These are phyloP conservation scores for Hapalemur alaotrensis DNA, from an alignment of 2,797 vertebrate genomes.

Conservation along the genomic window DNA sequence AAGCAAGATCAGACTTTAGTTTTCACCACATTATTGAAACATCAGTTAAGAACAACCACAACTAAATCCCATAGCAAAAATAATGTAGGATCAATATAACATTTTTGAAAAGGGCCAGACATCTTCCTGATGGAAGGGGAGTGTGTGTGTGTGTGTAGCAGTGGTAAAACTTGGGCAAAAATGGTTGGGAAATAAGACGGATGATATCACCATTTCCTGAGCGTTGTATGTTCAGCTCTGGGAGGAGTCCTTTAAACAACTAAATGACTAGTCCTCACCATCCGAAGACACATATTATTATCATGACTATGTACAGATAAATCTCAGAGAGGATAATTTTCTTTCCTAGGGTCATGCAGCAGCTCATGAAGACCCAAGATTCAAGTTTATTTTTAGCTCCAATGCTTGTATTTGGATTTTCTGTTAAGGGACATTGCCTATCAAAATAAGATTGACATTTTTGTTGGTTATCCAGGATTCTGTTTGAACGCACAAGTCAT, in stretches of 20 bases:
- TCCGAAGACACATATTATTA: background rate
- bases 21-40: background rate
- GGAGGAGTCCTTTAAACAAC: background rate
- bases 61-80: background rate
- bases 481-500: background rate
- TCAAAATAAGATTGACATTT: background rate
- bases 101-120: background rate
- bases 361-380: background rate
- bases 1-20: background rate
- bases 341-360: background rate
- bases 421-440: background rate
- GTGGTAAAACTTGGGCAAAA: background rate
- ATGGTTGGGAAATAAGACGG: background rate
- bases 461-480: background rate
- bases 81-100: background rate
- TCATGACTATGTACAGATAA: background rate
- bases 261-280: background rate
- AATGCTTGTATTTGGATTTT: background rate
- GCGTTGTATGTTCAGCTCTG: background rate
- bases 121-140: background rate
- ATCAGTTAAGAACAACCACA: background rate
- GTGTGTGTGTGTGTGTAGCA: background rate
- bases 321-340: background rate
- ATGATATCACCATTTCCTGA: background rate
- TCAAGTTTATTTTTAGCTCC: background rate